Evolutionary conservation across 2,113 vertebrate species (phyloP).

Genomic region (Halcyon malimbica): DNA sequence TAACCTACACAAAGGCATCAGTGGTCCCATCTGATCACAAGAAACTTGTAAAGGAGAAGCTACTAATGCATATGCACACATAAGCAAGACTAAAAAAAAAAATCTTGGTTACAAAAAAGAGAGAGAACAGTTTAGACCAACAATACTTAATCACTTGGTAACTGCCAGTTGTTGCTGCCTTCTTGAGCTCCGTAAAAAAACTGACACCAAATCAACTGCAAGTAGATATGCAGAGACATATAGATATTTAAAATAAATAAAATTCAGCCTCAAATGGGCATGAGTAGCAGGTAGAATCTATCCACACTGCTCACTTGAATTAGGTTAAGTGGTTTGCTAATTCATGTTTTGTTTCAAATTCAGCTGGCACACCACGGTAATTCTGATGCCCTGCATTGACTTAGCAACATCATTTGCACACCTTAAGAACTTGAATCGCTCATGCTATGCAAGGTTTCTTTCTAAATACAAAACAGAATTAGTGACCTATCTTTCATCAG

Average conservation of each 20-base stretch:
- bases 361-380: neutral
- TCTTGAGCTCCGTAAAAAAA: neutral
- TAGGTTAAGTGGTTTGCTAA: neutral
- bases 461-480: neutral
- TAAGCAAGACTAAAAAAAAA: neutral
- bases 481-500: neutral
- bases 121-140: neutral
- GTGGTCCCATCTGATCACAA: neutral
- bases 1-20: neutral
- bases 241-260: neutral
- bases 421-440: neutral
- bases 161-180: neutral
- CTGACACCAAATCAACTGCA: neutral
- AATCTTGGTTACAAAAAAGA: neutral
- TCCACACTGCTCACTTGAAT: neutral
- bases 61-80: neutral
- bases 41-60: neutral
- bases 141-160: neutral
- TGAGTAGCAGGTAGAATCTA: neutral
- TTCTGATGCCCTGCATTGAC: neutral
- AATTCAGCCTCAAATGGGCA: neutral
- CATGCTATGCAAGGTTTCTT: neutral
- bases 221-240: neutral
- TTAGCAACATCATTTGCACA: neutral
- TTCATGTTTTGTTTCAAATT: neutral